phyloP scores from a whole-genome alignment of 1,140 invertebrate genomes.

The Hetaerina americana region DNA sequence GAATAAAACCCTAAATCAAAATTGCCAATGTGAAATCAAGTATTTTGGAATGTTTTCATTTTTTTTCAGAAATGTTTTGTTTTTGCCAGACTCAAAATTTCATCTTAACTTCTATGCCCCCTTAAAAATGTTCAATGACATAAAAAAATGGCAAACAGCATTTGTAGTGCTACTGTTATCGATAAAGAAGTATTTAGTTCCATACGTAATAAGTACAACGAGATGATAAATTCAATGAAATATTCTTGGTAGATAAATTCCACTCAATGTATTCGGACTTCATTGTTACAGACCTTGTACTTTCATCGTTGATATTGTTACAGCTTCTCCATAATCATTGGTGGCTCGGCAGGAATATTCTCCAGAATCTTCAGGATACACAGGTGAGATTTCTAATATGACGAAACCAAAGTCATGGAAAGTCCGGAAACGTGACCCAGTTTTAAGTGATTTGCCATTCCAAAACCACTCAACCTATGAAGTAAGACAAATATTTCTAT shows the following conservation, averaged over 20 bases:
- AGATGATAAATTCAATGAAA: background rate
- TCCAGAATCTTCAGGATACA: slow-evolving; percentile 88
- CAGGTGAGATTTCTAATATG: slow-evolving; percentile 83
- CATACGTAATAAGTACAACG: too few species aligned
- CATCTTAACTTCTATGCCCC: too few species aligned
- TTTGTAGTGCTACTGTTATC: too few species aligned
- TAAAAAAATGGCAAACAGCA: too few species aligned
- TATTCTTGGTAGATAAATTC: background rate
- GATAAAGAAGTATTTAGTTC: too few species aligned
- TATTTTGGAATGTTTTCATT: too few species aligned
- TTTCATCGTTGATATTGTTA: slow-evolving; percentile 81
- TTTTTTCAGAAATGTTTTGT: too few species aligned
- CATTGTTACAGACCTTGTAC: slow-evolving; percentile 43
- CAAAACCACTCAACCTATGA: slow-evolving; percentile 83
- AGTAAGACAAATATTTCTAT: slow-evolving; percentile 3
- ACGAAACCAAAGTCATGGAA: slow-evolving; percentile 94
- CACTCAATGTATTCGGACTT: too few species aligned
- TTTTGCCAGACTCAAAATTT: too few species aligned
- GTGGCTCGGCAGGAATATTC: slow-evolving; percentile 84
- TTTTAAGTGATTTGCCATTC: slow-evolving; percentile 80
- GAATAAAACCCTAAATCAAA: too few species aligned
- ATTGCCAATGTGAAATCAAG: too few species aligned
- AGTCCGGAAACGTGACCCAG: slow-evolving; percentile 79
- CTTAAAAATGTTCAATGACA: too few species aligned
- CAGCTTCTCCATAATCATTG: slow-evolving; percentile 85